These are phyloP conservation scores for Agriopis leucophaearia DNA, from an alignment of 2,888 invertebrate species.

Conservation along the genomic window DNA sequence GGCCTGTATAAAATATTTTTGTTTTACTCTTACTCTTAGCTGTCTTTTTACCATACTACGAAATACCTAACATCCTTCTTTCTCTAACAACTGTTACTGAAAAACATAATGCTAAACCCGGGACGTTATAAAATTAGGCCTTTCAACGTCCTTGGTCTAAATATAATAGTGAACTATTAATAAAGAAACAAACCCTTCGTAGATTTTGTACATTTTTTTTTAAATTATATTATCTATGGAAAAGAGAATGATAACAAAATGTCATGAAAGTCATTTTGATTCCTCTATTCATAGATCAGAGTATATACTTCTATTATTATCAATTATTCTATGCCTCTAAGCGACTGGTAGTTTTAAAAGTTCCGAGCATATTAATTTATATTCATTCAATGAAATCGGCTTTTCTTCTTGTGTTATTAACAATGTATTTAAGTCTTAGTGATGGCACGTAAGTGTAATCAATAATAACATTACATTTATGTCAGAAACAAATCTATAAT, in stretches of 20 bases:
- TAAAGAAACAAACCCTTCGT: neutral
- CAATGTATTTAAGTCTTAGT: constrained; percentile 33
- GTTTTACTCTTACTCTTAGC: too few relatives aligned
- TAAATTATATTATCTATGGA: neutral
- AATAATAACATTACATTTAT: neutral
- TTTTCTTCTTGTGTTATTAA: neutral
- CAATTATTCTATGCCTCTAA: too few relatives aligned
- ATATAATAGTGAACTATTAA: neutral
- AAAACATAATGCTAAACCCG: too few relatives aligned
- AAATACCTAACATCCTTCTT: too few relatives aligned
- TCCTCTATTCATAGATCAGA: neutral
- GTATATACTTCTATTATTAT: too few relatives aligned
- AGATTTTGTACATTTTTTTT: neutral
- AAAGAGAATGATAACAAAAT: neutral
- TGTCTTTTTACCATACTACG: too few relatives aligned
- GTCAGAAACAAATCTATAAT: neutral
- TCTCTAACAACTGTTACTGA: too few relatives aligned
- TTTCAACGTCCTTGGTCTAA: too few relatives aligned
- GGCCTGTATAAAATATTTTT: too few relatives aligned
- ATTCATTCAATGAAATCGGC: constrained; percentile 16
- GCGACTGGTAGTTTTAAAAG: neutral
- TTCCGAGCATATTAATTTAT: neutral
- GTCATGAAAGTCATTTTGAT: neutral
- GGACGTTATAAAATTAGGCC: too few relatives aligned
- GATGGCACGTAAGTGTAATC: constrained; percentile 30